These are phyloP conservation scores for Octodonta nipae DNA, from an alignment of 2,888 invertebrate species.

Conservation along the genomic window DNA sequence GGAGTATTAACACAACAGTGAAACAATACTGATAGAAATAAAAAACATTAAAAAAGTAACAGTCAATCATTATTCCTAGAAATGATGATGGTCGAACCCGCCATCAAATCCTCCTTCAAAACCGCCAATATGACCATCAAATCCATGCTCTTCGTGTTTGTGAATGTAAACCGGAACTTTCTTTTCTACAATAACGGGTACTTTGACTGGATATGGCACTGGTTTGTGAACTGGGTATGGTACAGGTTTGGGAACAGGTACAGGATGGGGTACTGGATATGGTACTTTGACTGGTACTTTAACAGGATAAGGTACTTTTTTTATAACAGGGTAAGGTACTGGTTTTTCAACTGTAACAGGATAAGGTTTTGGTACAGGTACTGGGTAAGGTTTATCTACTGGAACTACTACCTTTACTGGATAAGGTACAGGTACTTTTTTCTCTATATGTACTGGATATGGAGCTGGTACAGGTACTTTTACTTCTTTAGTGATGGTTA, in stretches of 20 bases:
- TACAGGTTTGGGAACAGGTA: conserved; percentile 25
- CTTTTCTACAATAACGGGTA: conserved; percentile 37
- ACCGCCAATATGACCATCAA: conserved; percentile 21
- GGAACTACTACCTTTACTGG: conserved; percentile 35
- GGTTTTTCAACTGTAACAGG: conserved; percentile 41
- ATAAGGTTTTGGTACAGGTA: conserved; percentile 37
- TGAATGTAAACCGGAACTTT: conserved; percentile 35
- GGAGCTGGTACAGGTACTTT: conserved; percentile 40
- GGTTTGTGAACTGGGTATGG: conserved; percentile 32
- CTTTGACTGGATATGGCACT: conserved; percentile 35
- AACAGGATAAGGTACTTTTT: conserved; percentile 40
- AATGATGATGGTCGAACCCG: conserved; percentile 10
- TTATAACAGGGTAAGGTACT: conserved; percentile 41
- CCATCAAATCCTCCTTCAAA: conserved; percentile 16
- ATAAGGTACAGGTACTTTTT: conserved; percentile 36
- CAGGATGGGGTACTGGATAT: conserved; percentile 34
- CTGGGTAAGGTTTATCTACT: conserved; percentile 37
- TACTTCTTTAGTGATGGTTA: conserved; percentile 35
- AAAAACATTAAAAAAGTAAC: conserved; percentile 7
- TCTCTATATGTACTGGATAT: conserved; percentile 40
- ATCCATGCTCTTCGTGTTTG: conserved; percentile 33
- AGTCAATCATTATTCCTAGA: conserved; percentile 3
- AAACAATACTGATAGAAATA: conserved; percentile 18
- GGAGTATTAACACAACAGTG: conserved; percentile 16
- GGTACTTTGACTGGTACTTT: conserved; percentile 39